phyloP scores from a whole-genome alignment of 2,113 vertebrate genomes.

The Channa maculata region DNA sequence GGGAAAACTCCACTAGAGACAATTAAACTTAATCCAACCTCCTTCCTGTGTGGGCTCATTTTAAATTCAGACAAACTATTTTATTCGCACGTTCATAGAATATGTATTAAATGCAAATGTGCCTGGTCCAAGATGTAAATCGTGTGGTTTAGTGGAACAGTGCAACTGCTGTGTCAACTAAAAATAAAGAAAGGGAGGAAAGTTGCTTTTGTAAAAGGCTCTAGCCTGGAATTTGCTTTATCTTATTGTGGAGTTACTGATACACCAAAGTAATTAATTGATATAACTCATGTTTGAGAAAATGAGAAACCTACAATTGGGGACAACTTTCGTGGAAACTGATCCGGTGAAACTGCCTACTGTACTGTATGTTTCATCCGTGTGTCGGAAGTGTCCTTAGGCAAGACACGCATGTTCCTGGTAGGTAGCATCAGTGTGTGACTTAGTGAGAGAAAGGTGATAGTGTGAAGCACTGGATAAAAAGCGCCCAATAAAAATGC shows the following conservation, averaged over 20 bases:
- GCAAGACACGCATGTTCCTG: too few relatives aligned
- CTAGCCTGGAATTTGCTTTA: constrained; percentile 36
- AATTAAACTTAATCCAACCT: constrained; percentile 37
- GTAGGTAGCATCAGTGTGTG: too few relatives aligned
- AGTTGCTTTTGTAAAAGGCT: constrained; percentile 27
- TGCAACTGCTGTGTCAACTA: constrained; percentile 36
- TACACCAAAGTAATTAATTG: constrained; percentile 37
- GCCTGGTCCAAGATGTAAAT: constrained; percentile 14
- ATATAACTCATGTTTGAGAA: constrained; percentile 14
- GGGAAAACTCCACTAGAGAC: constrained; percentile 27
- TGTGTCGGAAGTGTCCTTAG: too few relatives aligned
- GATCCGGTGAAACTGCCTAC: neutral
- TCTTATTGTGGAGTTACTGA: constrained; percentile 40
- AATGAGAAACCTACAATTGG: constrained; percentile 59
- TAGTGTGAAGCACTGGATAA: too few relatives aligned
- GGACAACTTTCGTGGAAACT: constrained; percentile 18
- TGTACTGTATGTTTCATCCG: too few relatives aligned
- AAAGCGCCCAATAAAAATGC: too few relatives aligned
- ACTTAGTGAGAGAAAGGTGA: too few relatives aligned
- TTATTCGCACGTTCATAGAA: neutral
- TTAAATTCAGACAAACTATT: neutral
- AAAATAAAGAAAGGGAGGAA: constrained; percentile 14
- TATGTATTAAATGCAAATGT: neutral
- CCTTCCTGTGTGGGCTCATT: neutral
- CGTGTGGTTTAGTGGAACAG: constrained; percentile 1